Evolutionary conservation across 2,113 vertebrate genomes (phyloP).

Genomic region (Megalops atlanticus): DNA sequence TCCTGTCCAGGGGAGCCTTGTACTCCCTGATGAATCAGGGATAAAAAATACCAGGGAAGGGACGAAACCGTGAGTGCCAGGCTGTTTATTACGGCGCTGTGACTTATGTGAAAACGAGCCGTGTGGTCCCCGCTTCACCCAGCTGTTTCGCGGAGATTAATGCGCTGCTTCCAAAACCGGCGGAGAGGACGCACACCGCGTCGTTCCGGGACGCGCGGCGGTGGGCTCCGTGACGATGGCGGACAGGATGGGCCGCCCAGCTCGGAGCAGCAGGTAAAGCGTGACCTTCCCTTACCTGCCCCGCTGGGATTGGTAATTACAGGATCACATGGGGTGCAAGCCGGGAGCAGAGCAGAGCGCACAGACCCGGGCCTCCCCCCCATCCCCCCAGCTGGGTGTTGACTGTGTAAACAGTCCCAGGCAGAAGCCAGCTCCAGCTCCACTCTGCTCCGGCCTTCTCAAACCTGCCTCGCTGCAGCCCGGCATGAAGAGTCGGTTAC

Average conservation of each 20-base stretch:
- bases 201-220: slow-evolving; percentile 22
- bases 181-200: not conserved
- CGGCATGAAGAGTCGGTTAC: slow-evolving; percentile 40
- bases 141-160: slow-evolving; percentile 1
- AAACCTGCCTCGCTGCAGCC: slow-evolving; percentile 45
- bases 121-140: not conserved
- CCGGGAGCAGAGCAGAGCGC: slow-evolving; percentile 34
- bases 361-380: slow-evolving; percentile 47
- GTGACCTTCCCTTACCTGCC: slow-evolving; percentile 44
- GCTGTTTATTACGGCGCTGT: slow-evolving; percentile 29
- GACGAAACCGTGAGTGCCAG: slow-evolving; percentile 11
- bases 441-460: too few relatives aligned
- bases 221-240: slow-evolving; percentile 12
- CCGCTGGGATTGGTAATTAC: slow-evolving; percentile 47
- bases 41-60: slow-evolving; percentile 8
- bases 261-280: slow-evolving; percentile 30
- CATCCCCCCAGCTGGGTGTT: slow-evolving; percentile 52
- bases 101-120: slow-evolving; percentile 22
- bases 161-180: not conserved
- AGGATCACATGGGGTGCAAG: slow-evolving; percentile 44
- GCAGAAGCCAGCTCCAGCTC: slow-evolving; percentile 36
- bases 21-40: slow-evolving; percentile 14
- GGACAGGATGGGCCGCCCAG: slow-evolving; percentile 32
- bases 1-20: slow-evolving; percentile 5
- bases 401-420: slow-evolving; percentile 54